These are phyloP conservation scores for Fissipunctia ypsillon DNA, from an alignment of 2,888 invertebrate species.

Conservation along the genomic window DNA sequence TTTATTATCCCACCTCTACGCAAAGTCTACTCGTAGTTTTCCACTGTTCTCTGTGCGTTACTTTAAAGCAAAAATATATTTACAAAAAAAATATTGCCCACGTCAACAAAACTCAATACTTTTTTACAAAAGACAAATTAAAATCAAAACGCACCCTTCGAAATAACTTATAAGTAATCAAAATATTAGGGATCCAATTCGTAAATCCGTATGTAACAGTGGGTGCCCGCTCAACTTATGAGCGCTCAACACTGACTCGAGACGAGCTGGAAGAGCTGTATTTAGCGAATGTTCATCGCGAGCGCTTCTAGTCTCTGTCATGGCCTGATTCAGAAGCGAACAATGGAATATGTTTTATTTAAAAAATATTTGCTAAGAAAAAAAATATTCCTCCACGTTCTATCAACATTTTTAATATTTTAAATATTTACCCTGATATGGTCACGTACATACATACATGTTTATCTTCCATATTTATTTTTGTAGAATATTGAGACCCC, in stretches of 20 bases:
- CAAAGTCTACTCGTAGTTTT: not conserved
- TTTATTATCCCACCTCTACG: not conserved
- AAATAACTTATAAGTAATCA: not conserved
- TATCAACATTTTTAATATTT: not conserved
- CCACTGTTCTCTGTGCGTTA: not conserved
- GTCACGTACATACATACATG: not conserved
- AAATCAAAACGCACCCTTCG: not conserved
- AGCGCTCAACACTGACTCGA: conserved; percentile 60
- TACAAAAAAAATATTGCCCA: not conserved
- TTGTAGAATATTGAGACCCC: not conserved
- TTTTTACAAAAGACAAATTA: not conserved
- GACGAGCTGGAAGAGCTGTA: conserved; percentile 71
- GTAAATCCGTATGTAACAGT: conserved; percentile 38
- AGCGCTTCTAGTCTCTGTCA: conserved; percentile 55
- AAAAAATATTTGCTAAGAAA: not conserved
- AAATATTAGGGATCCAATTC: conserved; percentile 24
- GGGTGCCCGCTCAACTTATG: conserved; percentile 54
- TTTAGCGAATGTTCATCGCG: conserved; percentile 79
- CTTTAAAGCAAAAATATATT: not conserved
- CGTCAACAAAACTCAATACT: not conserved
- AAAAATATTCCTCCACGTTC: not conserved
- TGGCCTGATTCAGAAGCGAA: conserved; percentile 64
- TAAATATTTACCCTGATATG: not conserved
- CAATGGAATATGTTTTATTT: not conserved
- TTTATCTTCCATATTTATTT: not conserved